These are phyloP conservation scores for Metaphire vulgaris DNA, from an alignment of 1,140 invertebrate species.

Conservation along the genomic window DNA sequence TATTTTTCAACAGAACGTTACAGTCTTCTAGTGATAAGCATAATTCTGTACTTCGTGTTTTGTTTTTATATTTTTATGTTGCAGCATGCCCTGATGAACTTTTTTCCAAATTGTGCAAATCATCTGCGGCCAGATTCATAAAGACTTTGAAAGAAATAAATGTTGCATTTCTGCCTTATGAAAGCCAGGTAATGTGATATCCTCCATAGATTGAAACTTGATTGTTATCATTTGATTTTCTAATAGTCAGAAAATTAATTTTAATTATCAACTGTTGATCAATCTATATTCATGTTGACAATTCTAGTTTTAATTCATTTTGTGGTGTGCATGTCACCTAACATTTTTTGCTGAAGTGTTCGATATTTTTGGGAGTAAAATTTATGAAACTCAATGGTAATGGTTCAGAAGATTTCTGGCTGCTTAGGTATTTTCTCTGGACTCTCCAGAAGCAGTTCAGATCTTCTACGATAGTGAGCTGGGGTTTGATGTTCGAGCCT, in stretches of 20 bases:
- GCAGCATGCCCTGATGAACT: conserved; percentile 84
- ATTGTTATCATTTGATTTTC: background rate
- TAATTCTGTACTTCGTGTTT: background rate
- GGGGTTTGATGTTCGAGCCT: conserved; percentile 61
- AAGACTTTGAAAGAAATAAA: conserved; percentile 97
- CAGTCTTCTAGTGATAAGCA: background rate
- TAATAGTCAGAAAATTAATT: background rate
- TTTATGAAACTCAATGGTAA: conserved; percentile 90
- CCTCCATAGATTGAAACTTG: background rate
- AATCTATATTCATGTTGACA: too few relatives aligned
- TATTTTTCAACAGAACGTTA: background rate
- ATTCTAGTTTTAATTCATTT: too few relatives aligned
- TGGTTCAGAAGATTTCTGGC: conserved; percentile 91
- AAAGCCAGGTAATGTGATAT: conserved; percentile 69
- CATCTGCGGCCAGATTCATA: conserved; percentile 75
- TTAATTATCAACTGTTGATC: too few relatives aligned
- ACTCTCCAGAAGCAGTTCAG: conserved; percentile 91
- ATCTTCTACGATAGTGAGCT: conserved; percentile 84
- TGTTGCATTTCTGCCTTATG: conserved; percentile 95
- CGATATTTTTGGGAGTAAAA: conserved; percentile 67
- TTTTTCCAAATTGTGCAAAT: conserved; percentile 82
- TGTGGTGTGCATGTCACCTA: too few relatives aligned
- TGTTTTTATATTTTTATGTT: conserved; percentile 7
- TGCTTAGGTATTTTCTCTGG: conserved; percentile 80
- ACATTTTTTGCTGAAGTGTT: background rate